Base-by-base conservation (phyloP, 2,797 vertebrate genomes). In the Tragopan temminckii region DNA sequence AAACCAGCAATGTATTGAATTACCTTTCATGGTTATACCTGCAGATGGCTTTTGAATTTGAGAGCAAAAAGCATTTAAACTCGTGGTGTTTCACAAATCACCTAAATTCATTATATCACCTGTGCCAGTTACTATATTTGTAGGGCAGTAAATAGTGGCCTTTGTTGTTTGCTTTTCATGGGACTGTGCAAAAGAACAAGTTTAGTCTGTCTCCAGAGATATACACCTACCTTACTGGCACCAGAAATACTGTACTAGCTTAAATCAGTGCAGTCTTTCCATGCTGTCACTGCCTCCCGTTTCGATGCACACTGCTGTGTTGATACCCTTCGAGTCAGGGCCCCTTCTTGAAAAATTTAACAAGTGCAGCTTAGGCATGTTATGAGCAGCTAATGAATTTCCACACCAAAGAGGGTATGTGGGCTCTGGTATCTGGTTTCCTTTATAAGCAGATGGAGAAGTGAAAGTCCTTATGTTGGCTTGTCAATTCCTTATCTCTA, bases 41-140 rank as follows among this genome's bases (percentile, higher is more conserved):
- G 86, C 89, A 96, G 89, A 89, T 92, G 82, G 62, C 36, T 96
- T 96, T 95, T 71, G 80, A 92, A 95, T 92, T 84, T 69, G 87
- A 94, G 48, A 91, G 83, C 76, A 87, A 92, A 88, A 94, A 12
- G 53, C 76, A 88, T 87, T 96, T 94, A 87, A 94, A 87, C 31
- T 87, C 68, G 29, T 31, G 91, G 78, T 33, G 72, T 84, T 96
- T 77, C 76, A 89, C 66, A 80, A 71, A 85, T 90, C 80, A 94
- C 91, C 55, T 94, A 80, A 95, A 92, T 66, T 83, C 85, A 91
- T 92, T 94, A 42, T 92, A 83, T 88, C 87, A 95, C 78, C 83
- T 89, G 64, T 93, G 86, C 84, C 86, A 85, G 83, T 89, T 91
- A 67, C 91, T 94, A 15, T 85, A 91, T 94, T 86, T 94, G 75